Percentiles rank a stretch among this genome's conserved stretches.
phyloP scores from a whole-genome alignment of 2,113 vertebrate species.

The Pogonocichla stellata region DNA sequence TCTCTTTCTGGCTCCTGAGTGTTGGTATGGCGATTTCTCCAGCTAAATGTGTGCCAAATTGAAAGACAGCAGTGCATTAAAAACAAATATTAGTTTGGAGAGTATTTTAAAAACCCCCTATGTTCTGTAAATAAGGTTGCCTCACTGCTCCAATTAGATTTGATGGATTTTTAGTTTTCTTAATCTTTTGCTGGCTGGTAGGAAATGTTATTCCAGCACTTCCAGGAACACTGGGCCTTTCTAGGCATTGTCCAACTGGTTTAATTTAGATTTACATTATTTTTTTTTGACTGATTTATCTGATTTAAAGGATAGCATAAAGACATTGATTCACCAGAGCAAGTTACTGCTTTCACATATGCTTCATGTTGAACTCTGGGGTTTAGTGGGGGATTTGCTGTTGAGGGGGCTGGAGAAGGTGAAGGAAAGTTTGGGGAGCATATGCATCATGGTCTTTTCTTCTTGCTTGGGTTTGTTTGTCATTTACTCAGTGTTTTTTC shows the following conservation, averaged over 20 bases:
- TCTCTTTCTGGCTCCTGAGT: not conserved
- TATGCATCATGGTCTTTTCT: not conserved
- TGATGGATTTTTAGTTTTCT: not conserved
- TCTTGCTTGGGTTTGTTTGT: not conserved
- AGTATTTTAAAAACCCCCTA: not conserved
- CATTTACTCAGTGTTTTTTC: not conserved
- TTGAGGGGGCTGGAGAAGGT: not conserved
- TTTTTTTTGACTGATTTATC: constrained; percentile 34
- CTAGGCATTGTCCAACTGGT: not conserved
- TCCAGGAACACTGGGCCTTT: not conserved
- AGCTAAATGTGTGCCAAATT: not conserved
- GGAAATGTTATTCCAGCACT: not conserved
- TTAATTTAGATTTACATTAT: constrained; percentile 24
- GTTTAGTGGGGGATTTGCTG: not conserved
- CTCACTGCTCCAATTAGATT: not conserved
- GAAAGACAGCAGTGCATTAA: not conserved
- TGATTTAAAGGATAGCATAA: constrained; percentile 26
- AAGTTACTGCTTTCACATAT: not conserved
- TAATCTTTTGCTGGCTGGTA: not conserved
- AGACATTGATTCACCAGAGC: not conserved
- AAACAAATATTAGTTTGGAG: not conserved
- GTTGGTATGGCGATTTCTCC: not conserved
- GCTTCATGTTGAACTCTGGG: not conserved
- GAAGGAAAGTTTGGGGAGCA: not conserved
- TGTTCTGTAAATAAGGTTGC: not conserved